A percentile compares a stretch with the other conserved stretches of the same genome.
Conservation (phyloP, 1,140 invertebrate genomes). For the Ips typographus region DNA sequence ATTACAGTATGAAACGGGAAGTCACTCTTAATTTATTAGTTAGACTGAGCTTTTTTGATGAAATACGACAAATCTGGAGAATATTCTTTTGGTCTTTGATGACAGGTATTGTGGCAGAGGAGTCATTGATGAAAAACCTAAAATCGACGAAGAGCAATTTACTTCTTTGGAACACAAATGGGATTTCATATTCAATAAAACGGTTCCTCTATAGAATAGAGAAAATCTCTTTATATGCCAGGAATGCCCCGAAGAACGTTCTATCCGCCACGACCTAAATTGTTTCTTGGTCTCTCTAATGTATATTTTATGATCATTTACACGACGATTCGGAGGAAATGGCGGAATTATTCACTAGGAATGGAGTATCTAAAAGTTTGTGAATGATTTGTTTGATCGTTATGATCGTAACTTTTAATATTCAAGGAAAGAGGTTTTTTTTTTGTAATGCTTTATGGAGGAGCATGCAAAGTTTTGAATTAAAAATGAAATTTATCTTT, state of each 20-base stretch:
- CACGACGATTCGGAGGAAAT: slow-evolving; percentile 3
- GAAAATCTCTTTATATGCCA: too few relatives aligned
- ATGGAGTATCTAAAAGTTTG: neutral
- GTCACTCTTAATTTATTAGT: too few relatives aligned
- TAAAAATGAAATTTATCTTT: neutral
- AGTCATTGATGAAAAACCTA: too few relatives aligned
- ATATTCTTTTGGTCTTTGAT: too few relatives aligned
- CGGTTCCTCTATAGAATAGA: neutral
- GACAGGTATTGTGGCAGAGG: too few relatives aligned
- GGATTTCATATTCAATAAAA: neutral
- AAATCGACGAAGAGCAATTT: too few relatives aligned
- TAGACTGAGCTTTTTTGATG: too few relatives aligned
- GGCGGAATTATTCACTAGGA: slow-evolving; percentile 11
- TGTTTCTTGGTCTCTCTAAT: slow-evolving; percentile 2
- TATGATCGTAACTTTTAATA: neutral
- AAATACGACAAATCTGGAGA: too few relatives aligned
- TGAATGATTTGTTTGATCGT: slow-evolving; percentile 6
- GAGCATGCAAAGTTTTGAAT: neutral
- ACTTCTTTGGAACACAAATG: too few relatives aligned
- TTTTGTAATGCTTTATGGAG: neutral
- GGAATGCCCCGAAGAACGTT: neutral
- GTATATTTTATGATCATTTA: slow-evolving; percentile 9
- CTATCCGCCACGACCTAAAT: neutral
- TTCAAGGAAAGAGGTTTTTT: neutral
- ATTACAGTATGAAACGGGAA: too few relatives aligned